Percentiles rank a stretch among this genome's conserved stretches.
Conservation (phyloP, 2,888 invertebrate genomes). For the Hemistola chrysoprasaria region DNA sequence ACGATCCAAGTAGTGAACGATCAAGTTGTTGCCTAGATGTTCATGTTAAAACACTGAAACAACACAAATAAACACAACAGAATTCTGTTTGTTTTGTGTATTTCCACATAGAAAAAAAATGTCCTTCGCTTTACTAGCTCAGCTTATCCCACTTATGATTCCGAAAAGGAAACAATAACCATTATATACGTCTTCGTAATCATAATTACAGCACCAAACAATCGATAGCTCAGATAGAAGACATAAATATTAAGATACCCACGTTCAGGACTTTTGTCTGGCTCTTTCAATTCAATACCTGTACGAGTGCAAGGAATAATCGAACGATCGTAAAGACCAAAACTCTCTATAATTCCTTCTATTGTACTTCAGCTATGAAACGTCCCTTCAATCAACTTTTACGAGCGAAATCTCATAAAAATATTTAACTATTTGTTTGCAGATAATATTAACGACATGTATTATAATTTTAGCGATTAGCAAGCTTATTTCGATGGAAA, state of each 20-base stretch:
- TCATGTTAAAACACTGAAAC: too few species aligned
- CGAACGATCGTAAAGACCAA: conserved; percentile 35
- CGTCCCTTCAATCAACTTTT: conserved; percentile 74
- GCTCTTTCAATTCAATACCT: conserved; percentile 26
- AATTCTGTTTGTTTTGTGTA: too few species aligned
- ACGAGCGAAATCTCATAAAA: conserved; percentile 76
- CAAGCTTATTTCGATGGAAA: conserved; percentile 27
- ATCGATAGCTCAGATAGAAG: neutral
- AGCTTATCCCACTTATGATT: too few species aligned
- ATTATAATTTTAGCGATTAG: conserved; percentile 26
- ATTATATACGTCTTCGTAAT: too few species aligned
- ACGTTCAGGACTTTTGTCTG: conserved; percentile 7
- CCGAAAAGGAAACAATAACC: too few species aligned
- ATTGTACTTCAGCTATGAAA: conserved; percentile 59
- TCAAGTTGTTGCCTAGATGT: too few species aligned
- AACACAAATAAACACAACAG: too few species aligned
- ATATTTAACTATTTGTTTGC: conserved; percentile 80
- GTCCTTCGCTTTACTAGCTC: too few species aligned
- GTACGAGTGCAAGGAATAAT: conserved; percentile 10
- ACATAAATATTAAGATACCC: conserved; percentile 11
- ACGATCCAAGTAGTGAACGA: too few species aligned
- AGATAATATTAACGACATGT: conserved; percentile 68
- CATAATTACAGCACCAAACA: too few species aligned
- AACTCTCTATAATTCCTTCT: conserved; percentile 48
- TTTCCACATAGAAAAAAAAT: too few species aligned